Percentiles rank a stretch among this genome's conserved stretches.
These are phyloP conservation scores for Lacerta viridis DNA, from an alignment of 2,797 vertebrate species.

Conservation along the genomic window DNA sequence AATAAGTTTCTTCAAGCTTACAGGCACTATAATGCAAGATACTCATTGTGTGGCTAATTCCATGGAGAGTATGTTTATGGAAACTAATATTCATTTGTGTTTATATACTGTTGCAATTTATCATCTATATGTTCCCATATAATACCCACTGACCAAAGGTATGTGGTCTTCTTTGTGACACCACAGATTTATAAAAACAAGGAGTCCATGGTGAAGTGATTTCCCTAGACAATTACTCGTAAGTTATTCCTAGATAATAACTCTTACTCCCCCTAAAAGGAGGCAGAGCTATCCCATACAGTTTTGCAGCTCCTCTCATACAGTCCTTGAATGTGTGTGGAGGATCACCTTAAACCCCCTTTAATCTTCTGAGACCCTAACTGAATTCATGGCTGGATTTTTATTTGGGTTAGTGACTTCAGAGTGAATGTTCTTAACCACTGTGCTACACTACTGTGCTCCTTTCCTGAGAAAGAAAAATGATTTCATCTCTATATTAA, in stretches of 20 bases:
- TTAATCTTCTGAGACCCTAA: too few species aligned
- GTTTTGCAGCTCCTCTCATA: too few species aligned
- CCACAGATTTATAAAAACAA: neutral
- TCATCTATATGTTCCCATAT: slow-evolving; percentile 5
- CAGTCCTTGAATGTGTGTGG: too few species aligned
- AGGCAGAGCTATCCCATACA: too few species aligned
- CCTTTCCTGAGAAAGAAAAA: neutral
- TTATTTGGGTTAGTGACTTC: neutral
- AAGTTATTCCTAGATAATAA: neutral
- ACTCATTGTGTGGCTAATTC: slow-evolving; percentile 56
- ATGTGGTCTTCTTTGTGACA: neutral
- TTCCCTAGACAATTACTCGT: neutral
- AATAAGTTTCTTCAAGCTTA: slow-evolving; percentile 71
- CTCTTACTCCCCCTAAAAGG: too few species aligned
- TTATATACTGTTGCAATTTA: neutral
- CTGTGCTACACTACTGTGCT: neutral
- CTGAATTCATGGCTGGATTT: neutral
- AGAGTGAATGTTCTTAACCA: neutral
- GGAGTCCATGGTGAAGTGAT: neutral
- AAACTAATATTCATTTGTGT: slow-evolving; percentile 33
- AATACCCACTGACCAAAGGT: neutral
- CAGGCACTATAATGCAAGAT: slow-evolving; percentile 44
- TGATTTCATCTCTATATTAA: neutral
- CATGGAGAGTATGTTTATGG: slow-evolving; percentile 44
- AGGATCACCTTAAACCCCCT: too few species aligned